These are phyloP conservation scores for Oncorhynchus mykiss DNA, from an alignment of 2,113 vertebrate genomes.

Conservation along the genomic window DNA sequence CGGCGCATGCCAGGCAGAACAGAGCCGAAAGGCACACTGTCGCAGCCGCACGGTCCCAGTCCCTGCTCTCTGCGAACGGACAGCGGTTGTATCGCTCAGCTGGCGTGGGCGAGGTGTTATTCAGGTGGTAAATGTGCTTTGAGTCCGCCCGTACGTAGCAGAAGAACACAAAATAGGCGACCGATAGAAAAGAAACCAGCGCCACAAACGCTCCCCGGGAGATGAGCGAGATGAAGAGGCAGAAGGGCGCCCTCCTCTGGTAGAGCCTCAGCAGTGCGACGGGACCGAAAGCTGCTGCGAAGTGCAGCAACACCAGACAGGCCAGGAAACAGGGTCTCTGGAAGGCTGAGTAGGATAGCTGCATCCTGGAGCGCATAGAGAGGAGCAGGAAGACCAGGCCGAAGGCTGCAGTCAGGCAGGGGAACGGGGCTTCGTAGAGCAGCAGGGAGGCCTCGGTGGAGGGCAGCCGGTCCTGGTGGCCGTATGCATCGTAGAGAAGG, in stretches of 20 bases:
- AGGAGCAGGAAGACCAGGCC: slow-evolving; percentile 84
- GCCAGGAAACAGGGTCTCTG: slow-evolving; percentile 80
- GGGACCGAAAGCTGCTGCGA: slow-evolving; percentile 77
- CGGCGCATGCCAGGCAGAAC: slow-evolving; percentile 82
- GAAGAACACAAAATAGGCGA: slow-evolving; percentile 81
- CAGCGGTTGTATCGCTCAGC: slow-evolving; percentile 77
- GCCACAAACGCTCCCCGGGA: slow-evolving; percentile 82
- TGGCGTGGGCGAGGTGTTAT: slow-evolving; percentile 78
- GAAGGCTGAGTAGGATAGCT: slow-evolving; percentile 75
- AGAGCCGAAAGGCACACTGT: slow-evolving; percentile 77
- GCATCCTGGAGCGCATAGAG: slow-evolving; percentile 78
- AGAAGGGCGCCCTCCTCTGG: slow-evolving; percentile 69
- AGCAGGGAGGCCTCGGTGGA: slow-evolving; percentile 72
- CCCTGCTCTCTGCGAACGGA: slow-evolving; percentile 79
- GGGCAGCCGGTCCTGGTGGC: slow-evolving; percentile 76
- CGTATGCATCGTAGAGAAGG: slow-evolving; percentile 82
- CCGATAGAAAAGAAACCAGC: slow-evolving; percentile 78
- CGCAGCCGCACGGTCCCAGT: slow-evolving; percentile 80
- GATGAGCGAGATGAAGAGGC: slow-evolving; percentile 79
- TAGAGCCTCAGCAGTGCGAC: slow-evolving; percentile 75
- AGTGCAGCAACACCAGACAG: slow-evolving; percentile 78
- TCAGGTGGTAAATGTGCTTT: slow-evolving; percentile 80
- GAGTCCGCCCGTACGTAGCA: slow-evolving; percentile 77
- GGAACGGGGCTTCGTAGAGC: slow-evolving; percentile 82
- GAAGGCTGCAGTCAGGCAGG: slow-evolving; percentile 84